Conservation (phyloP, 2,113 vertebrate species). For the Struthio camelus region DNA sequence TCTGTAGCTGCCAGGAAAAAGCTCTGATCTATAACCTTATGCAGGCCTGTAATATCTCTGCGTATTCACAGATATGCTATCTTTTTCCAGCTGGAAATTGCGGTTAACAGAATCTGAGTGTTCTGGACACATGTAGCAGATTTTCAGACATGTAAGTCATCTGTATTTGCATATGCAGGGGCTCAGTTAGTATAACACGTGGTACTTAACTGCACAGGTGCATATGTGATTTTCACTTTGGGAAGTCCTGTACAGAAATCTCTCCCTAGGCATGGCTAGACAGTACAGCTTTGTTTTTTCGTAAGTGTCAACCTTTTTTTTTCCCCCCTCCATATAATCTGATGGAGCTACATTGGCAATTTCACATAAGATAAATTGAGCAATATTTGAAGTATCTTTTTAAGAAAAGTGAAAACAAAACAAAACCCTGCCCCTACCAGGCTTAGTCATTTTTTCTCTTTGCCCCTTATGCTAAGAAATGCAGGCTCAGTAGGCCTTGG, state of each 20-base stretch:
- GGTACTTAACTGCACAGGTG: fast-evolving
- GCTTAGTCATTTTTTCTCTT: neutral
- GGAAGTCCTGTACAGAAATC: neutral
- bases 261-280: neutral
- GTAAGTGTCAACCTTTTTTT: neutral
- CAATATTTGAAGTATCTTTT: neutral
- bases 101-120: neutral
- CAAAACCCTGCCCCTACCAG: neutral
- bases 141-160: neutral
- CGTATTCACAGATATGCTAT: neutral
- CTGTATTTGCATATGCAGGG: neutral
- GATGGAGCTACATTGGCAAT: neutral
- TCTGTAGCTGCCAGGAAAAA: neutral
- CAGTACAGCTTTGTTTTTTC: neutral
- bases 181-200: neutral
- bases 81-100: neutral
- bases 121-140: neutral
- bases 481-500: neutral
- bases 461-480: neutral
- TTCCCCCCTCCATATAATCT: neutral
- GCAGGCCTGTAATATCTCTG: neutral
- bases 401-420: neutral
- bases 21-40: neutral
- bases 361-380: constrained; percentile 26
- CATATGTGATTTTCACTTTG: neutral